Evolutionary conservation across 2,797 vertebrate species (phyloP).

Genomic region (Pseudomugil tenellus): DNA sequence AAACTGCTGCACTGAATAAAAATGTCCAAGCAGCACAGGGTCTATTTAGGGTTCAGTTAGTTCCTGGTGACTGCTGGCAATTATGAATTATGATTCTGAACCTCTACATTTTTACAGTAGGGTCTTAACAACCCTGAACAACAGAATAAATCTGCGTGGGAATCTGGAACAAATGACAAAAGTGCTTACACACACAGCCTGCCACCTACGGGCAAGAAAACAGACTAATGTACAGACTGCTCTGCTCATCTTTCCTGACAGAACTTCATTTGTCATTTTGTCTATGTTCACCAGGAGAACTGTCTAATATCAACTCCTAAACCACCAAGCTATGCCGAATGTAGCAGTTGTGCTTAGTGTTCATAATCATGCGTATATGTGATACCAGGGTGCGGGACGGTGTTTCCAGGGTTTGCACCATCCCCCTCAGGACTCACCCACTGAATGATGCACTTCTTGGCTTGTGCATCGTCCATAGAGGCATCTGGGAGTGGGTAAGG

Average conservation of each 20-base stretch:
- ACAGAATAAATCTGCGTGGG: slow-evolving; percentile 43
- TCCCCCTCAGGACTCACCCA: slow-evolving; percentile 6
- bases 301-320: slow-evolving; percentile 7
- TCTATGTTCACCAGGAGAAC: neutral
- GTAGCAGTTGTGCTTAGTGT: slow-evolving; percentile 24
- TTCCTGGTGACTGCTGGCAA: slow-evolving; percentile 37
- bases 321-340: slow-evolving; percentile 15
- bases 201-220: slow-evolving; percentile 26
- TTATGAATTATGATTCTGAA: slow-evolving; percentile 48
- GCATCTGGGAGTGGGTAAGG: slow-evolving; percentile 31
- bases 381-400: slow-evolving; percentile 10
- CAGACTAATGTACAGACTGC: neutral
- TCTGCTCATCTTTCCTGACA: slow-evolving; percentile 24
- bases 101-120: slow-evolving; percentile 44
- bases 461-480: slow-evolving; percentile 9
- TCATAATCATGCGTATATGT: slow-evolving; percentile 21
- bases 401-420: slow-evolving; percentile 46
- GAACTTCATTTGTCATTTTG: neutral
- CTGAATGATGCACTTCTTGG: slow-evolving; percentile 15
- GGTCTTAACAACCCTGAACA: slow-evolving; percentile 32
- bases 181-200: slow-evolving; percentile 43
- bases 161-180: slow-evolving; percentile 54
- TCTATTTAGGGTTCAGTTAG: slow-evolving; percentile 20
- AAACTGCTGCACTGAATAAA: slow-evolving; percentile 1
- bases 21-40: neutral